Evolutionary conservation across 2,113 vertebrate genomes (phyloP), one percentile per base, ranked within the genome.

Genomic region (Alligator sinensis): DNA sequence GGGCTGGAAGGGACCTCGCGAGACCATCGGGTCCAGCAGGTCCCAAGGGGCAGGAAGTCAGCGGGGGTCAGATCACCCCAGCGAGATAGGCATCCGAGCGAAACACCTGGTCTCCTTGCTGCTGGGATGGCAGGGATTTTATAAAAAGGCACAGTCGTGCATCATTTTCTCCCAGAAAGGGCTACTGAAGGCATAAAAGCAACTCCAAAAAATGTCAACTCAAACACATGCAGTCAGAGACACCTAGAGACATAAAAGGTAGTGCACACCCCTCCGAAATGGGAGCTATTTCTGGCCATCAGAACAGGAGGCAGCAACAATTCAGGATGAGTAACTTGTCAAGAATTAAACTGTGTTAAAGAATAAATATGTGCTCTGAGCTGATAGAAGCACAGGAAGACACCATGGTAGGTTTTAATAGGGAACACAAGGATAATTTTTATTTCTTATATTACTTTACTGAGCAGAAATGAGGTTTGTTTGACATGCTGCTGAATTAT

Each of bases 201-300:
- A 0, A 61, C 27, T 70, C 64, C 0, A 2, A 75, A 27, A 78
- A 15, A 0, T 82, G 84, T 55, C 1, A 3, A 13, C 82, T 86
- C 70, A 47, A 38, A 38, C 34, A 47, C 70, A 47, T 27, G n/a
- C 34, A 76, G 84, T 30, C 82, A 72, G 80, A 94, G 17, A 25
- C 30, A 24, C 3, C 13, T 13, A 15, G 22, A 34, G 13, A 11
- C 12, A 34, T 5, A 11, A 34, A 61, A 17, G 21, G 82, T 76
- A 4, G 3, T 80, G 79, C 93, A 97, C 96, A 86, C 90, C 96
- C 94, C 0, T 0, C 77, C 77, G 75, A 13, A 84, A n/a, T 6
- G 9, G 28, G 79, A 11, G 87, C 88, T 97, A 96, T 97, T 97
- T 96, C 91, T 92, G 92, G 84, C 82, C 77, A 15, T 10, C 13